A percentile compares a stretch with the other conserved stretches of the same genome.
These are phyloP conservation scores for Sceloporus undulatus DNA, from an alignment of 2,113 vertebrate genomes.

Conservation along the genomic window DNA sequence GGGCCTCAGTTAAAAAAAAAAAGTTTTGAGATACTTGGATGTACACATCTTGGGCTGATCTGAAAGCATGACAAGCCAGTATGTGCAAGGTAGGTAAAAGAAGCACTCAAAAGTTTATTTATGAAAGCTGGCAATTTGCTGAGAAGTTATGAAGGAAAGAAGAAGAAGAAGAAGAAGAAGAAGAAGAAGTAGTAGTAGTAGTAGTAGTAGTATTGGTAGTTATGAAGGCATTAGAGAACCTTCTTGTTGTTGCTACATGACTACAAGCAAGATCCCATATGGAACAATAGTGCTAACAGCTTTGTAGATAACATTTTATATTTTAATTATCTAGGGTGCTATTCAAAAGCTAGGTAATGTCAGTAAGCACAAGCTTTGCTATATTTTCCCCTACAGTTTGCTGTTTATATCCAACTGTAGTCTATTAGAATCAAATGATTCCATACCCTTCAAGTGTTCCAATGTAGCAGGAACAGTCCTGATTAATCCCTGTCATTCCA, in stretches of 20 bases:
- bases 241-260: background rate
- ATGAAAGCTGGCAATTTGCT: background rate
- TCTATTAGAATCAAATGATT: background rate
- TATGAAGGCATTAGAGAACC: background rate
- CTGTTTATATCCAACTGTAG: background rate
- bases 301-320: background rate
- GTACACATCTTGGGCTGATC: background rate
- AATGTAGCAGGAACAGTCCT: background rate
- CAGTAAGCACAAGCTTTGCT: slow-evolving; percentile 3
- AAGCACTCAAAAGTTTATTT: background rate
- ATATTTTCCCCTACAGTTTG: slow-evolving; percentile 20
- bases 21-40: background rate
- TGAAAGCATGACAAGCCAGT: slow-evolving; percentile 24
- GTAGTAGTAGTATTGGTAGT: too few relatives aligned
- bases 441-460: too few relatives aligned
- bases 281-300: background rate
- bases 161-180: too few relatives aligned
- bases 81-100: background rate
- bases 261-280: slow-evolving; percentile 1
- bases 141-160: background rate
- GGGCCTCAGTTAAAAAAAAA: background rate
- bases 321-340: slow-evolving; percentile 15
- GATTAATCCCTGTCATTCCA: too few relatives aligned
- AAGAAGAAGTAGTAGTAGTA: too few relatives aligned
- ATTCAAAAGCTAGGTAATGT: slow-evolving; percentile 7